Conservation (phyloP, 2,797 vertebrate species). For the Lithobates pipiens region DNA sequence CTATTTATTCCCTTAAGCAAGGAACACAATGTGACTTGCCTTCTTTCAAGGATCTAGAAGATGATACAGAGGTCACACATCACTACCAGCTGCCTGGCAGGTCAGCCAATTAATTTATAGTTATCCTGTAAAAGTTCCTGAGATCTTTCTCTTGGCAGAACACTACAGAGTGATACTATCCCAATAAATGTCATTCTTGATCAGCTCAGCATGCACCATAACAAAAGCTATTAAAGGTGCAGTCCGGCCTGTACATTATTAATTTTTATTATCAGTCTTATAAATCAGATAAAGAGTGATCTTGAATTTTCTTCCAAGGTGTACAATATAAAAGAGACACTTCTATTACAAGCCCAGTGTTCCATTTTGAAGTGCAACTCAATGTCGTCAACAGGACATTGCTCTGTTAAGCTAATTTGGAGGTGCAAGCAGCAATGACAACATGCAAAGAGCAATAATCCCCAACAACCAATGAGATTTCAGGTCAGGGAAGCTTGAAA, state of each 20-base stretch:
- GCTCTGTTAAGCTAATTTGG: not conserved
- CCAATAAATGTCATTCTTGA: constrained; percentile 61
- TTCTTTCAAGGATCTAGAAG: constrained; percentile 60
- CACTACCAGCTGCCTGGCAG: constrained; percentile 47
- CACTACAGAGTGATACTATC: constrained; percentile 59
- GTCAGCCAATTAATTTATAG: constrained; percentile 62
- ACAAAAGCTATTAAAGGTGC: constrained; percentile 47
- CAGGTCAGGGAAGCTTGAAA: not conserved
- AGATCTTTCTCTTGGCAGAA: constrained; percentile 55
- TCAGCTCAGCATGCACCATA: constrained; percentile 45
- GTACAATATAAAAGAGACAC: not conserved
- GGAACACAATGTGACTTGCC: constrained; percentile 60
- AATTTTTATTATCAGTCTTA: constrained; percentile 45
- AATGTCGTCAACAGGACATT: not conserved
- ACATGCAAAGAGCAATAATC: not conserved
- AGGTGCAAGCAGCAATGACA: not conserved
- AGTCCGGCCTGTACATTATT: constrained; percentile 23
- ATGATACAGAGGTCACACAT: constrained; percentile 54
- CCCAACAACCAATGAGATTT: not conserved
- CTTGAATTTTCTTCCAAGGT: not conserved
- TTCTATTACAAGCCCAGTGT: too few species aligned
- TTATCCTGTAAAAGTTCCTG: constrained; percentile 59
- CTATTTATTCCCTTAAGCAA: constrained; percentile 60
- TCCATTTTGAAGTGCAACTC: not conserved
- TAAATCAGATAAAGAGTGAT: constrained; percentile 13